Evolutionary conservation across 2,113 vertebrate genomes (phyloP).

Genomic region (Cynoglossus semilaevis): DNA sequence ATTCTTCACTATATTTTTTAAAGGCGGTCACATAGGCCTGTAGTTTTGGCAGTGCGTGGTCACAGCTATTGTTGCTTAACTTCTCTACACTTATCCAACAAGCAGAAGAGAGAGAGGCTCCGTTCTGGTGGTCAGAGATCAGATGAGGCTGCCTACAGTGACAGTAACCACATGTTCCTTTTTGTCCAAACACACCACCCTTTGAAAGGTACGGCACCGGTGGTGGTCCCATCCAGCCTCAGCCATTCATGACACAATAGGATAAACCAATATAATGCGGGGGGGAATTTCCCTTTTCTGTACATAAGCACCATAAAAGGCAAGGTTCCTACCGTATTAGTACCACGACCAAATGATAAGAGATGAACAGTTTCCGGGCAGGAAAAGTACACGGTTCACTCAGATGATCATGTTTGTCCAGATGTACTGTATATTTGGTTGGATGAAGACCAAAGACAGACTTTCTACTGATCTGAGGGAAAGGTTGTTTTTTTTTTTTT

Average conservation of each 20-base stretch:
- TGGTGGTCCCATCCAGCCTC: slow-evolving; percentile 33
- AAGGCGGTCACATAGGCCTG: neutral
- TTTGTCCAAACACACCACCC: slow-evolving; percentile 47
- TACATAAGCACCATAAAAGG: neutral
- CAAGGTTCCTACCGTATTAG: neutral
- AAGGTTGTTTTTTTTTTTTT: too few relatives aligned
- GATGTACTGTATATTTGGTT: too few relatives aligned
- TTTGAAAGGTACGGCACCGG: slow-evolving; percentile 13
- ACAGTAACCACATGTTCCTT: slow-evolving; percentile 49
- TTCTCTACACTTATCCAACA: neutral
- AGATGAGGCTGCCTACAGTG: slow-evolving; percentile 36
- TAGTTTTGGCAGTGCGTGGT: slow-evolving; percentile 1
- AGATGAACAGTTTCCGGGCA: neutral
- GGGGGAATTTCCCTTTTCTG: neutral
- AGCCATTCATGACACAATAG: slow-evolving; percentile 7
- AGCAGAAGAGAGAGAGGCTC: neutral
- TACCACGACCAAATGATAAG: neutral
- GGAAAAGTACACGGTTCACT: too few relatives aligned
- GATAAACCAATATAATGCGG: slow-evolving; percentile 26
- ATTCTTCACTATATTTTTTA: slow-evolving; percentile 1
- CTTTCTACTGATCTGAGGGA: too few relatives aligned
- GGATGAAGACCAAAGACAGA: too few relatives aligned
- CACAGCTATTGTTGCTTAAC: slow-evolving; percentile 1
- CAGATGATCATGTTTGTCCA: too few relatives aligned
- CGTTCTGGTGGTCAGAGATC: slow-evolving; percentile 11